phyloP scores from a whole-genome alignment of 2,797 vertebrate genomes.

The Anguilla anguilla region DNA sequence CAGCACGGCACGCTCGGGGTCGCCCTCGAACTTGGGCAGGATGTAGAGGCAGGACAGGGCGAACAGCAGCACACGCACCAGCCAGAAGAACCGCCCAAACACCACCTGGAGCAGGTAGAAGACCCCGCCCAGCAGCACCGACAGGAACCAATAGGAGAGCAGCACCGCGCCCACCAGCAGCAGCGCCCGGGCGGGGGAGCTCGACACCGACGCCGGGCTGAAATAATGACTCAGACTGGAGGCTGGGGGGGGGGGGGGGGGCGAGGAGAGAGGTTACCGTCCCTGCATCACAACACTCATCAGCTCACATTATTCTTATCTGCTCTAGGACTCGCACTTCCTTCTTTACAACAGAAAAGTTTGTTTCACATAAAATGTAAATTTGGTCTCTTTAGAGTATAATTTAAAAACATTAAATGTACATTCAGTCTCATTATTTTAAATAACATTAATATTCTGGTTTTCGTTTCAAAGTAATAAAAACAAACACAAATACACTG shows the following conservation, averaged over 20 bases:
- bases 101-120: conserved; percentile 85
- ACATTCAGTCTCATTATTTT: no score
- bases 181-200: conserved; percentile 84
- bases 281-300: no score
- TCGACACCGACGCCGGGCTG: conserved; percentile 83
- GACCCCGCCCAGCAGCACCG: conserved; percentile 88
- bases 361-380: no score
- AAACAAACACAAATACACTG: no score
- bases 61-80: conserved; percentile 83
- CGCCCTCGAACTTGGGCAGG: conserved; percentile 94
- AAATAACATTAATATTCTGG: no score
- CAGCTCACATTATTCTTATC: no score
- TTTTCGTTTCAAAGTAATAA: no score
- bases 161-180: conserved; percentile 84
- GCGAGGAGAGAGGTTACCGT: no score
- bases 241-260: conserved; percentile 53
- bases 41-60: conserved; percentile 95
- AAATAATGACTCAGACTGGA: conserved; percentile 90
- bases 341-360: no score
- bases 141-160: conserved; percentile 90
- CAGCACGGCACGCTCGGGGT: conserved; percentile 86
- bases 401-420: neutral
- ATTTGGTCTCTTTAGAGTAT: neutral
- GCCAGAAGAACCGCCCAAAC: conserved; percentile 95
- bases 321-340: no score